Evolutionary conservation across 2,113 vertebrate genomes (phyloP).

Genomic region (Sceloporus undulatus): DNA sequence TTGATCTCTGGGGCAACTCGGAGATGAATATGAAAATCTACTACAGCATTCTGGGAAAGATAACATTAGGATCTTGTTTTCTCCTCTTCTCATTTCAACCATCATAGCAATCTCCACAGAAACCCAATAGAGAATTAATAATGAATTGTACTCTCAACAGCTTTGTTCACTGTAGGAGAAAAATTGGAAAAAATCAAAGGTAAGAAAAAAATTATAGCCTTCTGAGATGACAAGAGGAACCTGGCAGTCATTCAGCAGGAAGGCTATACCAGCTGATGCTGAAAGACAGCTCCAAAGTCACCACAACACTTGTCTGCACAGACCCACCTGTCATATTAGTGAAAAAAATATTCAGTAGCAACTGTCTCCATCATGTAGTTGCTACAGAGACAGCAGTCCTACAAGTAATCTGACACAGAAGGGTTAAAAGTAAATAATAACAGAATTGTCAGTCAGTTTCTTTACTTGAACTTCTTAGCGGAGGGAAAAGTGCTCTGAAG

Average conservation of each 20-base stretch:
- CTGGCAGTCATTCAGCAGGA: constrained; percentile 60
- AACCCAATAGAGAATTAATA: constrained; percentile 31
- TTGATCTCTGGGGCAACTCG: neutral
- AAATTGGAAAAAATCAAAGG: constrained; percentile 47
- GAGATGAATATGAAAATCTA: constrained; percentile 19
- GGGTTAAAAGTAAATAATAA: constrained; percentile 31
- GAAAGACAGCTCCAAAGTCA: constrained; percentile 50
- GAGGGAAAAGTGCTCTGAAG: neutral
- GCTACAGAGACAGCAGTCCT: constrained; percentile 24
- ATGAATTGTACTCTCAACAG: constrained; percentile 39
- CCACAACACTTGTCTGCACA: constrained; percentile 51
- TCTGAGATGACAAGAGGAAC: constrained; percentile 21
- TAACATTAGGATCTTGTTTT: neutral
- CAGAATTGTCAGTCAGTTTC: neutral
- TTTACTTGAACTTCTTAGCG: neutral
- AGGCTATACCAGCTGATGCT: constrained; percentile 52
- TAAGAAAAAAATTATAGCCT: constrained; percentile 17
- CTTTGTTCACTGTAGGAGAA: constrained; percentile 51
- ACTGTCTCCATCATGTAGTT: constrained; percentile 3
- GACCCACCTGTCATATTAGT: constrained; percentile 64
- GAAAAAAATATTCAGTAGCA: constrained; percentile 47
- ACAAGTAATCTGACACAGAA: constrained; percentile 11
- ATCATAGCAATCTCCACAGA: neutral
- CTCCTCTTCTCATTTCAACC: constrained; percentile 23
- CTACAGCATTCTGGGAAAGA: neutral